A percentile compares a stretch with the other conserved stretches of the same genome.
These are phyloP conservation scores for Hydropotes inermis DNA, from an alignment of 2,113 vertebrate genomes.

Conservation along the genomic window DNA sequence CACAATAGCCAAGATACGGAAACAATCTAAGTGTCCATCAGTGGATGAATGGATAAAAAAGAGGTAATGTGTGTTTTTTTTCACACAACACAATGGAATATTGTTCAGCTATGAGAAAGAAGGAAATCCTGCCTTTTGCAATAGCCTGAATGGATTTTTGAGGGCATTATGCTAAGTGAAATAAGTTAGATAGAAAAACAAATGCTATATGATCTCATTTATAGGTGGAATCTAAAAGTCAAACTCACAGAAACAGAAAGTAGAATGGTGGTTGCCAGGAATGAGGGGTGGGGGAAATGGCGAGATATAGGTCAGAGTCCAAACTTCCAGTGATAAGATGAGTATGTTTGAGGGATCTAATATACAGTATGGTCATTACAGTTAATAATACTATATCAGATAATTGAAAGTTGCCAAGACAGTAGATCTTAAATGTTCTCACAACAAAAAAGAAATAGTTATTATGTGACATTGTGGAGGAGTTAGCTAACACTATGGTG, in stretches of 20 bases:
- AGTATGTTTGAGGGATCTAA: not conserved
- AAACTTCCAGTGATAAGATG: not conserved
- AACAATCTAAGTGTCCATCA: not conserved
- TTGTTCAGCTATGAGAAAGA: not conserved
- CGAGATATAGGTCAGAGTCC: not conserved
- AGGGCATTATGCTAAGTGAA: not conserved
- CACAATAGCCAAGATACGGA: not conserved
- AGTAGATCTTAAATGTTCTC: not conserved
- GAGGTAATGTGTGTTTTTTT: not conserved
- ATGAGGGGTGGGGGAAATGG: not conserved
- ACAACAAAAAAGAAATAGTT: not conserved
- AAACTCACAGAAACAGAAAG: not conserved
- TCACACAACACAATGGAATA: not conserved
- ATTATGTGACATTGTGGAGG: not conserved
- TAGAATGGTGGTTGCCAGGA: not conserved
- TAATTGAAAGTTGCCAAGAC: not conserved
- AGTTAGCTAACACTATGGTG: not conserved
- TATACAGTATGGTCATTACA: not conserved
- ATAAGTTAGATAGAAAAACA: not conserved
- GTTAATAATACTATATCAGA: not conserved
- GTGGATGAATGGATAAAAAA: not conserved
- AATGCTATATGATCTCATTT: not conserved
- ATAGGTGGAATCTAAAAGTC: not conserved
- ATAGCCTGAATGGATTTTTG: not conserved
- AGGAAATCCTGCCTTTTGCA: not conserved